Percentiles rank a stretch among this genome's conserved stretches.
Evolutionary conservation across 2,888 invertebrate genomes (phyloP).

Genomic region (Platynereis dumerilii): DNA sequence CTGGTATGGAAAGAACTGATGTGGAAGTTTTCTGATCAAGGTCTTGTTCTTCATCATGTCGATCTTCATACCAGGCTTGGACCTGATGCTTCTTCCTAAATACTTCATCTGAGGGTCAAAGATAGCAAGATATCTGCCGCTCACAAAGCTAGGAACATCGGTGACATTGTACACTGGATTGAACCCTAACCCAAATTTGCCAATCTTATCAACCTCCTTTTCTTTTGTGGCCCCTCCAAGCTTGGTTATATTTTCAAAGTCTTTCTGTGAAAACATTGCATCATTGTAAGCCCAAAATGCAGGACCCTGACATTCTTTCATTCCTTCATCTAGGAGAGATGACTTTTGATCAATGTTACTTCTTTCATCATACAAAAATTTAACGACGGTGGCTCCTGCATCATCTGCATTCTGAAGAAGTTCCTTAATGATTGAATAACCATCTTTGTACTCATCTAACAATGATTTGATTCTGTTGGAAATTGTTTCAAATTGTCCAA

Average conservation of each 20-base stretch:
- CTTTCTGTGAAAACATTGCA: constrained; percentile 45
- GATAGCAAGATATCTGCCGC: constrained; percentile 46
- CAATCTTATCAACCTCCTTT: constrained; percentile 45
- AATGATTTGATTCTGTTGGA: constrained; percentile 44
- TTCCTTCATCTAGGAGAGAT: constrained; percentile 43
- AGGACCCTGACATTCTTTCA: constrained; percentile 50
- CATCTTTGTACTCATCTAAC: constrained; percentile 51
- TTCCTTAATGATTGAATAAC: constrained; percentile 52
- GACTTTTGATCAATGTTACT: constrained; percentile 37
- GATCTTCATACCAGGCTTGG: constrained; percentile 43
- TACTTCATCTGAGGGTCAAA: constrained; percentile 54
- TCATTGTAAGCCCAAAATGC: constrained; percentile 53
- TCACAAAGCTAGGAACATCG: constrained; percentile 56
- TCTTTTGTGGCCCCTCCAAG: constrained; percentile 51
- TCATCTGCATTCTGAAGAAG: constrained; percentile 56
- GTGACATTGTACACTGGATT: constrained; percentile 59
- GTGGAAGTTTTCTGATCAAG: constrained; percentile 37
- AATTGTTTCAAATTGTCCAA: constrained; percentile 50
- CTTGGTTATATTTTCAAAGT: constrained; percentile 48
- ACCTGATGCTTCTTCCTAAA: constrained; percentile 39
- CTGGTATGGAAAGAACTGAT: constrained; percentile 51
- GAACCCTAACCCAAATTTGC: constrained; percentile 57
- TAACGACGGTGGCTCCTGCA: constrained; percentile 49
- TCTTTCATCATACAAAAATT: constrained; percentile 50
- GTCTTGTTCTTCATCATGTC: constrained; percentile 37